phyloP scores from a whole-genome alignment of 1,140 invertebrate species.

The Heterodera schachtii region DNA sequence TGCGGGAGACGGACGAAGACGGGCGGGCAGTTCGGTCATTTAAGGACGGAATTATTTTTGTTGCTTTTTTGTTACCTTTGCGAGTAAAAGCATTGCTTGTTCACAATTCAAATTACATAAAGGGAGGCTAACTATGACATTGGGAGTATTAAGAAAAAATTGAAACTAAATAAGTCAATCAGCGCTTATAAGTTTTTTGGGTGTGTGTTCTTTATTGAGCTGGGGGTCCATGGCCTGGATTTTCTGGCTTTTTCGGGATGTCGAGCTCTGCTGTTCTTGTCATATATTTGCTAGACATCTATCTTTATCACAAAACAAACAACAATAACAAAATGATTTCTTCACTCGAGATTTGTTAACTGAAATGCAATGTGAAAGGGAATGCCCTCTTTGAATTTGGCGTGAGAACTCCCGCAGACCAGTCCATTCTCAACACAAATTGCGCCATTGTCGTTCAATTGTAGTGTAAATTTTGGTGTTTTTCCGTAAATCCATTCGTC shows the following conservation, averaged over 20 bases:
- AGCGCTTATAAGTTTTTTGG: too few species aligned
- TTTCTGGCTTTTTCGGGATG: too few species aligned
- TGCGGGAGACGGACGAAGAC: neutral
- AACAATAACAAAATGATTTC: neutral
- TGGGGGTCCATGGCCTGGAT: too few species aligned
- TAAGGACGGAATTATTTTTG: neutral
- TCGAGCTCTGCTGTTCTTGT: too few species aligned
- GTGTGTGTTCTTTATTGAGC: too few species aligned
- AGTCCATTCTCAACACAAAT: constrained; percentile 29
- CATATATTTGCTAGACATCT: neutral
- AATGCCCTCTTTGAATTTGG: constrained; percentile 27
- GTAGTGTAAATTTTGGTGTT: constrained; percentile 53
- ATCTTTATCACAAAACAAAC: neutral
- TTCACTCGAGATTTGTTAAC: neutral
- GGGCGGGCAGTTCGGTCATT: neutral
- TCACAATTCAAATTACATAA: too few species aligned
- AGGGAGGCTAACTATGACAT: too few species aligned
- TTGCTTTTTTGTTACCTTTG: constrained; percentile 1
- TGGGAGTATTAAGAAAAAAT: too few species aligned
- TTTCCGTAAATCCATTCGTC: constrained; percentile 59
- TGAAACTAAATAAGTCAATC: too few species aligned
- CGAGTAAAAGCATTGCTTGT: neutral
- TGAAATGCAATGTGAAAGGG: constrained; percentile 21
- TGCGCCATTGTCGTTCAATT: neutral
- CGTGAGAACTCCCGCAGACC: constrained; percentile 20